Percentiles rank a stretch among this genome's conserved stretches.
Evolutionary conservation across 1,140 invertebrate genomes (phyloP).

Genomic region (Bombus superbus): DNA sequence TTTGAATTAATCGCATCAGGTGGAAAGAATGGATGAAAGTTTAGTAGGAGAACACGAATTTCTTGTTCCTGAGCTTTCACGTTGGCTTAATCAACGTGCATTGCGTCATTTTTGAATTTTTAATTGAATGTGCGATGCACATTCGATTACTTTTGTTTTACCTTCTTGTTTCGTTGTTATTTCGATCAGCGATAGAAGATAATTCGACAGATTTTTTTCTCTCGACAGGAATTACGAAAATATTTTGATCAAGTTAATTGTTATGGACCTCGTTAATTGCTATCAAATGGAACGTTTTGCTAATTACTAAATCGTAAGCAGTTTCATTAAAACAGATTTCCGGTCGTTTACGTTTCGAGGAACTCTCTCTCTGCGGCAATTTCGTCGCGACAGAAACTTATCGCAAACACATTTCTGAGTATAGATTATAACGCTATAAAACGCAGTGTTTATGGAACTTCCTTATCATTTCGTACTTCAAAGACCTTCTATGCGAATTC

Average conservation of each 20-base stretch:
- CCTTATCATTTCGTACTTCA: constrained; percentile 17
- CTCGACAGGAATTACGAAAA: not conserved
- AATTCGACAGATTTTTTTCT: not conserved
- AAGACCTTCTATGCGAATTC: not conserved
- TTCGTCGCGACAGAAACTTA: constrained; percentile 15
- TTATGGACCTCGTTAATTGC: not conserved
- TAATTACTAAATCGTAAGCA: constrained; percentile 12
- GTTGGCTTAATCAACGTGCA: not conserved
- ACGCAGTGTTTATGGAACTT: constrained; percentile 27
- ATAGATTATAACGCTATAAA: constrained; percentile 44
- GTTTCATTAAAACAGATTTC: constrained; percentile 25
- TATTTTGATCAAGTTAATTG: not conserved
- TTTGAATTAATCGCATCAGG: too few relatives aligned
- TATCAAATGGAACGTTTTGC: not conserved
- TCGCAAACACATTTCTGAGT: constrained; percentile 36
- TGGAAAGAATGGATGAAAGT: not conserved
- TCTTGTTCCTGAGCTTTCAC: not conserved
- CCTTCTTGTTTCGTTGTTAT: not conserved
- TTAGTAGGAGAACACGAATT: not conserved
- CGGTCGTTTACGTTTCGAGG: constrained; percentile 43
- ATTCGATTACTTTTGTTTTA: not conserved
- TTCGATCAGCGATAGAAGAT: not conserved
- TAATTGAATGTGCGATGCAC: not conserved
- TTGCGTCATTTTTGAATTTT: not conserved
- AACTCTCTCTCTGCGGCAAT: constrained; percentile 9